A percentile compares a stretch with the other conserved stretches of the same genome.
phyloP scores from a whole-genome alignment of 2,113 vertebrate species.

The Thalassoma bifasciatum region DNA sequence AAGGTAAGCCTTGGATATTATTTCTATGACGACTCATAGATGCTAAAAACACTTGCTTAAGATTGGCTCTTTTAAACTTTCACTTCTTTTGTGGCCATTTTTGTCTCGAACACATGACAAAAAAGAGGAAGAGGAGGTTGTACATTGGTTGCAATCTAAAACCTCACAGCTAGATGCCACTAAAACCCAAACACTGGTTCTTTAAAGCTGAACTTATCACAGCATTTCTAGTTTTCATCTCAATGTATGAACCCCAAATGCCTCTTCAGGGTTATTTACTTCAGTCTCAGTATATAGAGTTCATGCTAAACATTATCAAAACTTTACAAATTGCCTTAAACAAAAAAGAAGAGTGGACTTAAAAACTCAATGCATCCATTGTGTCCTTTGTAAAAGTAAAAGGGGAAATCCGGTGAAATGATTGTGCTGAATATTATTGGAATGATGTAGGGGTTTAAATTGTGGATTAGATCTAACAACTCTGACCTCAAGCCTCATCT shows the following conservation, averaged over 20 bases:
- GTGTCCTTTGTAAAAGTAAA: background rate
- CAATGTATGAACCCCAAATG: background rate
- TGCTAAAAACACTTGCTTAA: background rate
- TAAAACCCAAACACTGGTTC: background rate
- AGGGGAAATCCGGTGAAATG: background rate
- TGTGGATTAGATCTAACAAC: slow-evolving; percentile 3
- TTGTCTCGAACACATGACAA: background rate
- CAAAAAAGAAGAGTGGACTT: slow-evolving; percentile 7
- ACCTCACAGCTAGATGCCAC: background rate
- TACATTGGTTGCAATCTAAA: background rate
- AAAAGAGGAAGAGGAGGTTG: background rate
- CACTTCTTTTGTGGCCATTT: background rate
- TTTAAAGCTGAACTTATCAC: background rate
- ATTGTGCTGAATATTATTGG: background rate
- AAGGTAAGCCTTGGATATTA: too few relatives aligned
- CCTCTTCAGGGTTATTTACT: slow-evolving; percentile 37
- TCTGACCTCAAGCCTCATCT: slow-evolving; percentile 12
- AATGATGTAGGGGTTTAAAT: background rate
- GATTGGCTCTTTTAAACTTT: background rate
- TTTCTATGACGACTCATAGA: background rate
- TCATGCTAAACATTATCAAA: slow-evolving; percentile 12
- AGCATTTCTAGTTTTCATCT: background rate
- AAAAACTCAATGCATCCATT: background rate
- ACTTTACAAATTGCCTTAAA: slow-evolving; percentile 47
- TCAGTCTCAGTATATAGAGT: slow-evolving; percentile 15